phyloP scores from a whole-genome alignment of 2,797 vertebrate species.

The Oryzias sinensis region DNA sequence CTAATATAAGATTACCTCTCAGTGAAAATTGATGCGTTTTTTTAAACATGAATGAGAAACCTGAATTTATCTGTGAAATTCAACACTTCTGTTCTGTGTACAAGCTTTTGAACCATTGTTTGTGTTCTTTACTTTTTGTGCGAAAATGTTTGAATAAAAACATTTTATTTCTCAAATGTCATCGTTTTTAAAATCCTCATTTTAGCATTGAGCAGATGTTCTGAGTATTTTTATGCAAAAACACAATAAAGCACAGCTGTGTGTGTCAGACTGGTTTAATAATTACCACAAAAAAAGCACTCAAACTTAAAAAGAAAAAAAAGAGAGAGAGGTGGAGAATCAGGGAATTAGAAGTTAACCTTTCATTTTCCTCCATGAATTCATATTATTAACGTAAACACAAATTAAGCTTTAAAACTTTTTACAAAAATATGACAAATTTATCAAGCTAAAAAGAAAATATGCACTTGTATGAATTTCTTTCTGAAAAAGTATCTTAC shows the following conservation, averaged over 20 bases:
- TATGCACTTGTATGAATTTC: slow-evolving; percentile 30
- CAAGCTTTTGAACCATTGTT: not conserved
- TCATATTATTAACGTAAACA: slow-evolving; percentile 32
- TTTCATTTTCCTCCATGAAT: slow-evolving; percentile 33
- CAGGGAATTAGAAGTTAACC: slow-evolving; percentile 20
- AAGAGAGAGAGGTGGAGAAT: slow-evolving; percentile 3
- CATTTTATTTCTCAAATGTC: slow-evolving; percentile 12
- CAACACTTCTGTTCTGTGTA: too few relatives aligned
- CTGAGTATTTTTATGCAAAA: slow-evolving; percentile 84
- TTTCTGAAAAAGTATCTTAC: slow-evolving; percentile 38
- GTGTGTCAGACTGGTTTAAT: slow-evolving; percentile 12
- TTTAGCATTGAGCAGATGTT: slow-evolving; percentile 65
- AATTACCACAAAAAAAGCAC: slow-evolving; percentile 31
- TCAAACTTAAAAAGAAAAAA: slow-evolving; percentile 15
- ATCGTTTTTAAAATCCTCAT: slow-evolving; percentile 63
- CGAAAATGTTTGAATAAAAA: slow-evolving; percentile 38
- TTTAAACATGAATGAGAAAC: too few relatives aligned
- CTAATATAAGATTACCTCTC: too few relatives aligned
- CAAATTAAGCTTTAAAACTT: slow-evolving; percentile 19
- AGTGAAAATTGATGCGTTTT: too few relatives aligned
- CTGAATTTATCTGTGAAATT: too few relatives aligned
- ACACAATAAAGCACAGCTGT: slow-evolving; percentile 70
- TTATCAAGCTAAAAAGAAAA: slow-evolving; percentile 26
- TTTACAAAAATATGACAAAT: slow-evolving; percentile 24
- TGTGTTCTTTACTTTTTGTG: slow-evolving; percentile 7